Evolutionary conservation across 2,113 vertebrate genomes (phyloP).

Genomic region (Chascanopsetta lugubris): DNA sequence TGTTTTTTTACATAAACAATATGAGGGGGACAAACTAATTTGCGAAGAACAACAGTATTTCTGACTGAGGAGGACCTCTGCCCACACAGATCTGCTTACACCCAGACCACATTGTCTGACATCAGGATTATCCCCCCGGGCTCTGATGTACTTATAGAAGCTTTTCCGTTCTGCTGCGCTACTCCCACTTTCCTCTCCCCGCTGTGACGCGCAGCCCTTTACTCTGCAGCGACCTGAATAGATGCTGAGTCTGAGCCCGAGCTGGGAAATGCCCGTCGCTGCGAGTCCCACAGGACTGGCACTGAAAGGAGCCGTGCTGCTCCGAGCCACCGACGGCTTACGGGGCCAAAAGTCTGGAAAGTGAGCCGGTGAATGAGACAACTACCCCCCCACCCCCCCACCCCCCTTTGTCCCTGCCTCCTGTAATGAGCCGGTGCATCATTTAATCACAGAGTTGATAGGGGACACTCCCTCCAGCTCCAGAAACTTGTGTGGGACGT

Average conservation of each 20-base stretch:
- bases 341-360: conserved; percentile 22
- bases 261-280: conserved; percentile 48
- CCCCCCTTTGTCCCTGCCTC: not conserved
- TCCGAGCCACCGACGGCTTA: conserved; percentile 48
- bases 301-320: conserved; percentile 30
- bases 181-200: conserved; percentile 50
- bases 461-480: conserved; percentile 11
- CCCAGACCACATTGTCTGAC: conserved; percentile 39
- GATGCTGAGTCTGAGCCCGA: conserved; percentile 40
- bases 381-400: too few relatives aligned
- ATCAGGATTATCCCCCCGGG: conserved; percentile 51
- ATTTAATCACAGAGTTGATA: conserved; percentile 11
- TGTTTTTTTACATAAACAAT: too few relatives aligned
- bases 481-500: conserved; percentile 28
- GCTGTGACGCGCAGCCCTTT: conserved; percentile 26
- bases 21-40: too few relatives aligned
- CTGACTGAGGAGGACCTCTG: too few relatives aligned
- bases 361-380: conserved; percentile 3
- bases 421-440: not conserved
- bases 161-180: conserved; percentile 46
- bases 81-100: conserved; percentile 37
- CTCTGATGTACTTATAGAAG: conserved; percentile 37
- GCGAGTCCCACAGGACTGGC: conserved; percentile 42
- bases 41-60: too few relatives aligned
- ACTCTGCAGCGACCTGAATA: conserved; percentile 22